These are phyloP conservation scores for Littorina saxatilis DNA, from an alignment of 1,140 invertebrate genomes.

Conservation along the genomic window DNA sequence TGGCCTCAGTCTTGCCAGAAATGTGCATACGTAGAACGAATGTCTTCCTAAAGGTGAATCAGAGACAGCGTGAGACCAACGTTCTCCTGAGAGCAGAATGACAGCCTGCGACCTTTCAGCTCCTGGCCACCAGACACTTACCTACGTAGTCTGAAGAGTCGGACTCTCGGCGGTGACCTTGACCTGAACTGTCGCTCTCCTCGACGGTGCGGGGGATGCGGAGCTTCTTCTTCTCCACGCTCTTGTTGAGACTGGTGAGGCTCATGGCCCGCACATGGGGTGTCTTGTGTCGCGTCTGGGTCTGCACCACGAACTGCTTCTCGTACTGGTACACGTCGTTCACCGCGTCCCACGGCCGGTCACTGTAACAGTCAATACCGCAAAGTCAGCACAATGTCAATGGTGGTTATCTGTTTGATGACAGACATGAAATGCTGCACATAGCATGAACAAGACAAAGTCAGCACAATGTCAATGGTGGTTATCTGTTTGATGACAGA, in stretches of 20 bases:
- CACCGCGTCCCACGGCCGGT: slow-evolving; percentile 87
- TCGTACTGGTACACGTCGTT: slow-evolving; percentile 91
- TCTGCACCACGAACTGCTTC: slow-evolving; percentile 83
- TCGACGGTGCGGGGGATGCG: slow-evolving; percentile 43
- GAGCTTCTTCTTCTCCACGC: slow-evolving; percentile 37
- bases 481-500: no score
- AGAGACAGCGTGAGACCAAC: no score
- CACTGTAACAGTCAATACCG: slow-evolving; percentile 58
- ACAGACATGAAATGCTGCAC: no score
- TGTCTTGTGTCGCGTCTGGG: slow-evolving; percentile 84
- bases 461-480: no score
- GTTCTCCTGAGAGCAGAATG: no score
- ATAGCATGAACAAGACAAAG: no score
- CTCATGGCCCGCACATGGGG: slow-evolving; percentile 78
- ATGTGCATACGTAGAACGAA: no score
- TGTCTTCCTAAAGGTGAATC: no score
- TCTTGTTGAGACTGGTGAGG: slow-evolving; percentile 67
- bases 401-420: no score
- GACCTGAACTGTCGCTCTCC: slow-evolving; percentile 70
- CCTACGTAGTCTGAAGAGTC: slow-evolving; percentile 62
- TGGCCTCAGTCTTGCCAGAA: no score
- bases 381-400: no score
- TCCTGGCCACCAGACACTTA: background rate
- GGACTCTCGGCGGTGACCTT: slow-evolving; percentile 61
- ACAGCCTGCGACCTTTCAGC: no score